Evolutionary conservation across 1,140 invertebrate genomes (phyloP).

Genomic region (Drosophila truncata): DNA sequence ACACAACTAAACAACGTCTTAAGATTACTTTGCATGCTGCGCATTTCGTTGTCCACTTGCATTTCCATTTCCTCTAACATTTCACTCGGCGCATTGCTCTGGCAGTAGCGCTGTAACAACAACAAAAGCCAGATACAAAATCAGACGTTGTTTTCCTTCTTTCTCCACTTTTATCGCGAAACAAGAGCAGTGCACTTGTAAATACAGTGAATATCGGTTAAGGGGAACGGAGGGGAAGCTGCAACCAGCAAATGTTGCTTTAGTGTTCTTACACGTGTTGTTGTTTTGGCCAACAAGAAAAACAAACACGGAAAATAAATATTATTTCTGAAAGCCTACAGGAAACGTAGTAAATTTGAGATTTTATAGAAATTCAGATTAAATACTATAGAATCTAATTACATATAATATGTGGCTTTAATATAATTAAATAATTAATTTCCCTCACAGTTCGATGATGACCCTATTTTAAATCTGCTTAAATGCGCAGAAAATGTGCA

Average conservation of each 20-base stretch:
- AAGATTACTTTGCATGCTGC: conserved; percentile 42
- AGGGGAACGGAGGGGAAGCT: background rate
- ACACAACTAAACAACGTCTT: conserved; percentile 11
- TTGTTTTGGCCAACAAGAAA: background rate
- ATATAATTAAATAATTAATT: too few relatives aligned
- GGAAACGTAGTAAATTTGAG: background rate
- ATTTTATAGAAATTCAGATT: background rate
- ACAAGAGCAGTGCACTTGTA: conserved; percentile 15
- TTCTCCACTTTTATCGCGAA: conserved; percentile 62
- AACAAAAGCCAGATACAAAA: conserved; percentile 22
- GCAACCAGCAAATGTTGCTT: conserved; percentile 2
- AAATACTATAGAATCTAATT: background rate
- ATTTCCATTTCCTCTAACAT: conserved; percentile 8
- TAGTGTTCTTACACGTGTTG: background rate
- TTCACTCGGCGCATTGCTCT: conserved; percentile 17
- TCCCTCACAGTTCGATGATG: too few relatives aligned
- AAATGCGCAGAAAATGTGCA: background rate
- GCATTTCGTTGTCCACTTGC: conserved; percentile 20
- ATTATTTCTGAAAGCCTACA: background rate
- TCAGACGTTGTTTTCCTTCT: conserved; percentile 36
- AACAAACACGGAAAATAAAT: background rate
- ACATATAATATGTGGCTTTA: too few relatives aligned
- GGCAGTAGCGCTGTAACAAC: background rate
- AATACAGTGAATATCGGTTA: conserved; percentile 24
- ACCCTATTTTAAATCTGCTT: background rate